Evolutionary conservation across 2,113 vertebrate species (phyloP).

Genomic region (Cacatua alba): DNA sequence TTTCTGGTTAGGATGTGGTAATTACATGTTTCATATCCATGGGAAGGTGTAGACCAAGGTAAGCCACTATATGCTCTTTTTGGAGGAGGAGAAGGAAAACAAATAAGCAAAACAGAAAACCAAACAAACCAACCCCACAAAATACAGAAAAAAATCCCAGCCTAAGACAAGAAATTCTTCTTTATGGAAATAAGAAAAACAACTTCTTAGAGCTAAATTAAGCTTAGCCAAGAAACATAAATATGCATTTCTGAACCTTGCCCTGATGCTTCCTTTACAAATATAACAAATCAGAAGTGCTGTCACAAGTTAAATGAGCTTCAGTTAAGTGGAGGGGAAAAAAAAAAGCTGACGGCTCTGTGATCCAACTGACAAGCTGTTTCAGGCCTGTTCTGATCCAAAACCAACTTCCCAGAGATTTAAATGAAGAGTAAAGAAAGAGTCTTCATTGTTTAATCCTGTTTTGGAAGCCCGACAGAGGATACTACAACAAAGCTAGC

Average conservation of each 20-base stretch:
- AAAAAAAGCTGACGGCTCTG: not conserved
- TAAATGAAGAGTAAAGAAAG: slow-evolving; percentile 4
- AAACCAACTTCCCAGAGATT: not conserved
- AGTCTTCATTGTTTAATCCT: not conserved
- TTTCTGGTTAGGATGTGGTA: not conserved
- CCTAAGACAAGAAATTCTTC: not conserved
- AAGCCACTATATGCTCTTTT: not conserved
- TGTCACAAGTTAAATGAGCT: not conserved
- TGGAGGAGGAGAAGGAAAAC: not conserved
- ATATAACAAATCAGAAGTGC: not conserved
- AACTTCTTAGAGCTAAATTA: not conserved
- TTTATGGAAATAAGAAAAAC: not conserved
- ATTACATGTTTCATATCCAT: not conserved
- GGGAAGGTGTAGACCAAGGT: not conserved
- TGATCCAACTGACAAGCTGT: slow-evolving; percentile 10
- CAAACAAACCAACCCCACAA: fast-evolving
- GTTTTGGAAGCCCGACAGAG: not conserved
- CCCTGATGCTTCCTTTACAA: not conserved
- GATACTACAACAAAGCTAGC: not conserved
- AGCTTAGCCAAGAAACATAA: slow-evolving; percentile 5
- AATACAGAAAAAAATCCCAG: not conserved
- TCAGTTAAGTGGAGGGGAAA: not conserved
- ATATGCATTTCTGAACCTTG: slow-evolving; percentile 7
- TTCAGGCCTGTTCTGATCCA: slow-evolving; percentile 11
- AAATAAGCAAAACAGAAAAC: not conserved